Base-by-base conservation (phyloP, 2,888 invertebrate species). In the Leuctra nigra region DNA sequence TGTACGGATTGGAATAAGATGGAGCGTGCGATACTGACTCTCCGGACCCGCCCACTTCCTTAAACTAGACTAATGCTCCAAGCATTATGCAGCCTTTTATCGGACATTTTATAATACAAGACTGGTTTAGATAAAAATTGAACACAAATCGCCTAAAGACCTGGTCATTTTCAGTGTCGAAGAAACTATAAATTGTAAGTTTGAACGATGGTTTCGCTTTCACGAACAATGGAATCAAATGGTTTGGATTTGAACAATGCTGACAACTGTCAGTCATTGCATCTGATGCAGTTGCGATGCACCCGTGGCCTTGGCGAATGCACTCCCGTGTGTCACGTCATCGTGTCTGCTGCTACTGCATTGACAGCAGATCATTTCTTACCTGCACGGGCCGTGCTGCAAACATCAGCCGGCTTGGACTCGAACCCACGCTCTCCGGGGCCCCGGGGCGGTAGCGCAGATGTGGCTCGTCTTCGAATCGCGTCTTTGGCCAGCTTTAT, bases 121-220 rank as follows among this genome's bases (percentile, higher is more conserved):
- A 44, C 44, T 44, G 44, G 44, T 44, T 44, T 29, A 22, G 44
- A 44, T 44, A 44, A 44, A 44, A 44, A 44, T 44, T 20, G 20
- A 23, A 23, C n/a, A n/a, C 3, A 20, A n/a, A 44, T 44, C 44
- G 44, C 44, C 44, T 23, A 23, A 44, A 44, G 44, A 44, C 44
- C 23, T 4, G 23, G 11, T 6, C 13, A 20, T 20, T 44, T 44
- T 23, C 44, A 44, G 23, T 44, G 44, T 44, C 44, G 23, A 23
- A 44, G 13, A 23, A 4, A 44, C 44, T 20, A 44, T 44, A 20
- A 44, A 44, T 44, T 20, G 44, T 44, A 44, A 20, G 3, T 44
- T 44, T 44, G 44, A 44, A 16, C 22, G 44, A 44, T 44, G 44
- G 6, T 20, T 39, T 16, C n/a, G n/a, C n/a, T 18, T 39, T 18